A percentile compares a stretch with the other conserved stretches of the same genome.
Evolutionary conservation across 2,888 invertebrate genomes (phyloP).

Genomic region (Philopedon plagiatum): DNA sequence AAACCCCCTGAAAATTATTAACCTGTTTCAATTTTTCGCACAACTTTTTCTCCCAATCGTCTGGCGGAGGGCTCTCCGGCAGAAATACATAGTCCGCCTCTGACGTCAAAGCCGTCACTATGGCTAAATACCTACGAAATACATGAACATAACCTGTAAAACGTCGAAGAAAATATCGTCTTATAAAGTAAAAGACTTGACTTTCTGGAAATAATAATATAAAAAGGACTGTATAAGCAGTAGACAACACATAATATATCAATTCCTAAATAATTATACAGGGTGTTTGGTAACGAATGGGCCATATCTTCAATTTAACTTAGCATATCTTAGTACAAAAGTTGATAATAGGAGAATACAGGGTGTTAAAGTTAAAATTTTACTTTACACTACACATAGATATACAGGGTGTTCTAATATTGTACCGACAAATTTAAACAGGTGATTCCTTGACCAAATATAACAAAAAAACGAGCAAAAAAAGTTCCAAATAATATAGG

Average conservation of each 20-base stretch:
- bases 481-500: no score
- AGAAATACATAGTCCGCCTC: conserved; percentile 99
- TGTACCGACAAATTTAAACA: no score
- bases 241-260: conserved; percentile 13
- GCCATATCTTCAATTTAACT: no score
- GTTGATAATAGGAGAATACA: no score
- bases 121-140: conserved; percentile 88
- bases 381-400: no score
- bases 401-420: no score
- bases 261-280: no score
- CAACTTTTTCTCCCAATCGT: conserved; percentile 93
- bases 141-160: not conserved
- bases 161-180: not conserved
- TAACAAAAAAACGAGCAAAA: no score
- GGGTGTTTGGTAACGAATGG: no score
- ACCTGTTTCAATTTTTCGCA: conserved; percentile 96
- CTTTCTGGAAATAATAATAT: conserved; percentile 50
- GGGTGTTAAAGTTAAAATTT: no score
- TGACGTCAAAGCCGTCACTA: conserved; percentile 95
- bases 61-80: conserved; percentile 96
- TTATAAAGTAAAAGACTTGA: not conserved
- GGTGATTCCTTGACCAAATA: no score
- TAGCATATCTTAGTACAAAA: no score
- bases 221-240: conserved; percentile 17
- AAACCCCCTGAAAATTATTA: conserved; percentile 10